Conservation (phyloP, 2,113 vertebrate genomes). For the Zosterops hypoxanthus region DNA sequence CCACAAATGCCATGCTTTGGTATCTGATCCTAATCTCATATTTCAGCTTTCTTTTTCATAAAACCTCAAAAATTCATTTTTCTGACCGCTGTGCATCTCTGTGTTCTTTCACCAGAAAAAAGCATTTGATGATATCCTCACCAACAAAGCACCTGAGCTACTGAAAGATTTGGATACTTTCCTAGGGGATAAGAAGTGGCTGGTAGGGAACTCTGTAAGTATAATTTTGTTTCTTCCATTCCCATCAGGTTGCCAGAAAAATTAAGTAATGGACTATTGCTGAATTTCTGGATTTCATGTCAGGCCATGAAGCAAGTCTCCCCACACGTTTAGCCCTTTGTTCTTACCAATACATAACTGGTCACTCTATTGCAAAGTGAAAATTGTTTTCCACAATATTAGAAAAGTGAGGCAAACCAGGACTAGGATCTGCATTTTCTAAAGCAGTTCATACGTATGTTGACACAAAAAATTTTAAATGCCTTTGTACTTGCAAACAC, state of each 20-base stretch:
- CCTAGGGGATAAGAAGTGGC: slow-evolving; percentile 73
- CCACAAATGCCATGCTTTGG: neutral
- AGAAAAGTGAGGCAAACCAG: neutral
- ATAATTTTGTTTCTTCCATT: neutral
- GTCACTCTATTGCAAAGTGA: neutral
- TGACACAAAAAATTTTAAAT: neutral
- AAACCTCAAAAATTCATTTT: neutral
- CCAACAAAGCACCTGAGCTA: slow-evolving; percentile 52
- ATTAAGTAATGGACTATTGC: neutral
- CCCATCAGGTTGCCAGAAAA: neutral
- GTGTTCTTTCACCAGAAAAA: slow-evolving; percentile 49
- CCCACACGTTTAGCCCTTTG: neutral
- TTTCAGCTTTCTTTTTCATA: neutral
- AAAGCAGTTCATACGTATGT: neutral
- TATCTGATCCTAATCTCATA: neutral
- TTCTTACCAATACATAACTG: neutral
- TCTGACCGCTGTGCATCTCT: neutral
- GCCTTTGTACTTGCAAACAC: neutral
- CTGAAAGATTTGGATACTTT: slow-evolving; percentile 71
- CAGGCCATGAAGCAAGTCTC: neutral
- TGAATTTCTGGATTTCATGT: neutral
- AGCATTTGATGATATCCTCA: slow-evolving; percentile 72
- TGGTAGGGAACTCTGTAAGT: slow-evolving; percentile 80
- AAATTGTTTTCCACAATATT: neutral
- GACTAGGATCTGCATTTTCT: neutral